Evolutionary conservation across 1,140 invertebrate species (phyloP).

Genomic region (Drosophila kohkoa): DNA sequence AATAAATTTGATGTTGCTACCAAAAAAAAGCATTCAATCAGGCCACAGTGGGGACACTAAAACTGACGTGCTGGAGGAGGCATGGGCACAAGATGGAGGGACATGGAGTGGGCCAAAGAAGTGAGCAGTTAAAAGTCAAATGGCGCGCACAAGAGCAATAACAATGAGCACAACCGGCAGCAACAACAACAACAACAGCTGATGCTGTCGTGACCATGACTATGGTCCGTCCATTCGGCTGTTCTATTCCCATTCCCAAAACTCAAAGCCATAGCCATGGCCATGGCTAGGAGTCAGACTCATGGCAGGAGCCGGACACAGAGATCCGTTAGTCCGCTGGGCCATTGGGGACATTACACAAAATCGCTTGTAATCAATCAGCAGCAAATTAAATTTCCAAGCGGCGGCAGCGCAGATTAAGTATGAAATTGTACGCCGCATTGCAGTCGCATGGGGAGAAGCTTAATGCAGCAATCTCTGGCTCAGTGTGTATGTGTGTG

Average conservation of each 20-base stretch:
- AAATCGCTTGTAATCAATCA: slow-evolving; percentile 82
- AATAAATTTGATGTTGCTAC: slow-evolving; percentile 54
- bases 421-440: slow-evolving; percentile 59
- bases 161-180: slow-evolving; percentile 44
- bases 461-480: slow-evolving; percentile 10
- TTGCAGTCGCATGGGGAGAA: slow-evolving; percentile 22
- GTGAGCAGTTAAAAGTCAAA: slow-evolving; percentile 68
- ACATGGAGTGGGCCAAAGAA: slow-evolving; percentile 14
- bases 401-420: slow-evolving; percentile 70
- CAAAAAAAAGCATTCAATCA: slow-evolving; percentile 70
- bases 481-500: slow-evolving; percentile 3
- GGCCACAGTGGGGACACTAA: slow-evolving; percentile 19
- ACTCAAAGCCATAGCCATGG: neutral
- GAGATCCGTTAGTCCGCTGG: slow-evolving; percentile 11
- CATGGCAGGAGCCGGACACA: neutral
- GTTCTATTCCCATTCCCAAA: slow-evolving; percentile 9
- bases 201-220: slow-evolving; percentile 40
- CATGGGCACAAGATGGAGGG: neutral
- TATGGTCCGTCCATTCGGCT: slow-evolving; percentile 1
- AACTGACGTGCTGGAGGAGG: neutral
- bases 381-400: slow-evolving; percentile 79
- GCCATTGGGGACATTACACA: slow-evolving; percentile 66
- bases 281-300: neutral
- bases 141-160: slow-evolving; percentile 52
- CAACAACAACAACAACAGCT: slow-evolving; percentile 1